Percentiles rank a stretch among this genome's conserved stretches.
Conservation (phyloP, 1,140 invertebrate genomes). For the Lanistes nyassanus region DNA sequence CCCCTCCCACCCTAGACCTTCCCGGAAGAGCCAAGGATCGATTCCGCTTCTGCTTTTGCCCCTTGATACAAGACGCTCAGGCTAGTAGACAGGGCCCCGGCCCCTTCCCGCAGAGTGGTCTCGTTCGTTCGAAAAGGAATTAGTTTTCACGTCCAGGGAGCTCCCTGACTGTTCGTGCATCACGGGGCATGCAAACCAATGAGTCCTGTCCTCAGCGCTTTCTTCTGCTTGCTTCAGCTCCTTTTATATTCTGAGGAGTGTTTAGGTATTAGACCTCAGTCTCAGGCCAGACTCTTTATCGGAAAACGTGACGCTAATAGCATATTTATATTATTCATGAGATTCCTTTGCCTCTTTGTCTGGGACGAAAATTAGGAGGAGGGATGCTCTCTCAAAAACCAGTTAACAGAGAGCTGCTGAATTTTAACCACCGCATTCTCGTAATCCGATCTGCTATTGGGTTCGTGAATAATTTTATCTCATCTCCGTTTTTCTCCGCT, state of each 20-base stretch:
- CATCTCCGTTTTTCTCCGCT: conserved; percentile 26
- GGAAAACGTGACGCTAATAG: conserved; percentile 30
- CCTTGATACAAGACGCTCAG: no score
- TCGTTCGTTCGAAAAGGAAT: neutral
- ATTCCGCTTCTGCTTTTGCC: no score
- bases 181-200: conserved; percentile 24
- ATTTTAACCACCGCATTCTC: conserved; percentile 36
- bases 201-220: neutral
- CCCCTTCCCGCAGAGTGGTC: no score
- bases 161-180: conserved; percentile 13
- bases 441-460: conserved; percentile 35
- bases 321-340: conserved; percentile 43
- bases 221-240: conserved; percentile 4
- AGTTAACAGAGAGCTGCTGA: conserved; percentile 38
- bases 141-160: conserved; percentile 15
- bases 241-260: conserved; percentile 36
- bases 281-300: conserved; percentile 25
- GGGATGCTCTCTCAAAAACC: conserved; percentile 38
- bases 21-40: no score
- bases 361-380: conserved; percentile 33
- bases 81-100: no score
- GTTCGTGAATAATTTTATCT: conserved; percentile 35
- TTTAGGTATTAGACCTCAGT: conserved; percentile 33
- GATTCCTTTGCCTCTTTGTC: conserved; percentile 30
- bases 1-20: no score